Conservation (phyloP, 2,888 invertebrate species). For the Digitonthophagus gazella region DNA sequence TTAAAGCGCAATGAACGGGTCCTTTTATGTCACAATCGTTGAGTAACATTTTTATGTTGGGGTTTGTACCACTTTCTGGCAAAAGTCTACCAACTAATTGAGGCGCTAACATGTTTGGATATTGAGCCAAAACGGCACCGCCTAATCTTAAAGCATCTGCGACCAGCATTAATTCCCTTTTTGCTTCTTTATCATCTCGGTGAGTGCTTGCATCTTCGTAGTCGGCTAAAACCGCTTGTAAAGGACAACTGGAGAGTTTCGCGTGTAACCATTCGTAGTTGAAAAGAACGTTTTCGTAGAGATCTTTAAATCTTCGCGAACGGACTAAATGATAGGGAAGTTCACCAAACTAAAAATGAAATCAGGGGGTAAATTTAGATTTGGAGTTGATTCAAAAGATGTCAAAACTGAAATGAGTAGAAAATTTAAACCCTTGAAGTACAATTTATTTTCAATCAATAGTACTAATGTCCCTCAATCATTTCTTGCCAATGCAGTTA, state of each 20-base stretch:
- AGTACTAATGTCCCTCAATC: too few relatives aligned
- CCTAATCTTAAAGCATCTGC: constrained; percentile 92
- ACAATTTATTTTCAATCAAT: too few relatives aligned
- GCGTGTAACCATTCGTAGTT: constrained; percentile 98
- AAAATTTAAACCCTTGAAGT: too few relatives aligned
- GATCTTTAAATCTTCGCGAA: constrained; percentile 83
- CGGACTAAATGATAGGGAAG: constrained; percentile 92
- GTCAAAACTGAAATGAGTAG: background rate
- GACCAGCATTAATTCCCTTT: constrained; percentile 85
- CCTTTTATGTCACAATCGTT: constrained; percentile 90
- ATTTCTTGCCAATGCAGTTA: too few relatives aligned
- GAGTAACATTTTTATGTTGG: constrained; percentile 81
- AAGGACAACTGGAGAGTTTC: constrained; percentile 90
- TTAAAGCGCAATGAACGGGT: constrained; percentile 81
- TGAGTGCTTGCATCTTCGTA: constrained; percentile 89
- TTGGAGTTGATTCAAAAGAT: background rate
- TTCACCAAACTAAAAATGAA: constrained; percentile 76
- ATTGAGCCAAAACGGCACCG: constrained; percentile 86
- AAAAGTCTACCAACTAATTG: constrained; percentile 89
- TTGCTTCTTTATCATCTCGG: constrained; percentile 79
- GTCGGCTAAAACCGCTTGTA: constrained; percentile 92
- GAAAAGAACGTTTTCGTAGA: constrained; percentile 90
- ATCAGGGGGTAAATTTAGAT: background rate
- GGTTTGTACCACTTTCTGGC: constrained; percentile 82
- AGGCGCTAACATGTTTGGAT: constrained; percentile 95